Evolutionary conservation across 1,140 invertebrate species (phyloP).

Genomic region (Lasaia peninsularis): DNA sequence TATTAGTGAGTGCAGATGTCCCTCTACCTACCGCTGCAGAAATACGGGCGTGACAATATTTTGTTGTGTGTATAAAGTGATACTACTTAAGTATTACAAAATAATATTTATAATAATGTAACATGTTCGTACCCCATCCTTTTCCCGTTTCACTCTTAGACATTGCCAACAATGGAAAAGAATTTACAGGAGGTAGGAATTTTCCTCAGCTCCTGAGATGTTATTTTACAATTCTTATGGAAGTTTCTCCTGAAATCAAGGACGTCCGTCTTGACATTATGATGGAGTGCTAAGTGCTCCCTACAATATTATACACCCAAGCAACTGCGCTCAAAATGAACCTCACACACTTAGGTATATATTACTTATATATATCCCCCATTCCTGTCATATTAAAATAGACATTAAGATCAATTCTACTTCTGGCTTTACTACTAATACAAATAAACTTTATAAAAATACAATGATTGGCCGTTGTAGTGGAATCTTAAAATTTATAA

Average conservation of each 20-base stretch:
- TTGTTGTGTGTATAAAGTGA: too few relatives aligned
- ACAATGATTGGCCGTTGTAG: too few relatives aligned
- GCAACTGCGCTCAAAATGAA: slow-evolving; percentile 4
- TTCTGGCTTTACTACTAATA: too few relatives aligned
- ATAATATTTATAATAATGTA: not conserved
- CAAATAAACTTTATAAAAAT: too few relatives aligned
- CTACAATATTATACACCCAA: slow-evolving; percentile 14
- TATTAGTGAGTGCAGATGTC: too few relatives aligned
- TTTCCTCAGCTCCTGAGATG: slow-evolving; percentile 7
- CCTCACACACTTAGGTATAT: not conserved
- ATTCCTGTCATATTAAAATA: too few relatives aligned
- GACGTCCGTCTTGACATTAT: slow-evolving; percentile 19
- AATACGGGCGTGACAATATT: too few relatives aligned
- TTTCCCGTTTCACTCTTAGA: not conserved
- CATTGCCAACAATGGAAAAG: not conserved
- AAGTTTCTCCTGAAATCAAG: slow-evolving; percentile 14
- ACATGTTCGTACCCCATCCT: not conserved
- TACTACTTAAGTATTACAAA: too few relatives aligned
- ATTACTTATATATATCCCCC: too few relatives aligned
- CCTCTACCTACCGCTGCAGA: too few relatives aligned
- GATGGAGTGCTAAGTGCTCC: slow-evolving; percentile 21
- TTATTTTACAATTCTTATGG: slow-evolving; percentile 12
- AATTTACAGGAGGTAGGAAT: slow-evolving; percentile 13
- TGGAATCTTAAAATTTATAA: too few relatives aligned
- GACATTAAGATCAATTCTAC: too few relatives aligned